Evolutionary conservation across 2,888 invertebrate genomes (phyloP).

Genomic region (Phasia obesa): DNA sequence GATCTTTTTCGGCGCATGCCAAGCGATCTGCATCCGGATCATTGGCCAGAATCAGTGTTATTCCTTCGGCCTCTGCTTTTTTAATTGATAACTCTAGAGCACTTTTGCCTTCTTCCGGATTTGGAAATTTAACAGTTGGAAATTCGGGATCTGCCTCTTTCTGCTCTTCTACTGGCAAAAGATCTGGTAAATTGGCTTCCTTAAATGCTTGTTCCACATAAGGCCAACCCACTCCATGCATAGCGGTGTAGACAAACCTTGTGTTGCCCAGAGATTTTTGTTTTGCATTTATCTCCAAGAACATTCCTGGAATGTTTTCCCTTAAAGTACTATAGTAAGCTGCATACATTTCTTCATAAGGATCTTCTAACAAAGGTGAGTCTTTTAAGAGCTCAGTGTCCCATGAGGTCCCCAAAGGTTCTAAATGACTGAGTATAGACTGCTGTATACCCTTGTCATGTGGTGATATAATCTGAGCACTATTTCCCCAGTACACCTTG

Average conservation of each 20-base stretch:
- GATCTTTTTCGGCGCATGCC: slow-evolving; percentile 93
- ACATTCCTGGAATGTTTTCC: slow-evolving; percentile 83
- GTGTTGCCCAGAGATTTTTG: slow-evolving; percentile 81
- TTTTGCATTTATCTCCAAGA: slow-evolving; percentile 84
- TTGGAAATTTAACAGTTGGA: slow-evolving; percentile 97
- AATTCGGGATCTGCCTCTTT: slow-evolving; percentile 97
- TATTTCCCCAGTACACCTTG: slow-evolving; percentile 98
- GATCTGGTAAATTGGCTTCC: slow-evolving; percentile 86
- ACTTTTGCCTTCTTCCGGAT: slow-evolving; percentile 97
- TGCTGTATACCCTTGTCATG: slow-evolving; percentile 94
- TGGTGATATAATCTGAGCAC: slow-evolving; percentile 96
- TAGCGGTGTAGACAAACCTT: slow-evolving; percentile 94
- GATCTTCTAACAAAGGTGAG: slow-evolving; percentile 86
- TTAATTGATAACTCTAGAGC: slow-evolving; percentile 89
- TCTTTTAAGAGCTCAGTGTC: slow-evolving; percentile 85
- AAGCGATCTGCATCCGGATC: slow-evolving; percentile 99
- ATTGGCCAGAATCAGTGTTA: slow-evolving; percentile 94
- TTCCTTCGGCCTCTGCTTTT: slow-evolving; percentile 88
- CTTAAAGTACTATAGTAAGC: slow-evolving; percentile 87
- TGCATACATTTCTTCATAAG: slow-evolving; percentile 86
- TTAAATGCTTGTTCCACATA: slow-evolving; percentile 90
- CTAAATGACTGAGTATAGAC: slow-evolving; percentile 89
- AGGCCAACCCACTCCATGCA: slow-evolving; percentile 98
- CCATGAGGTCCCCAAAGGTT: slow-evolving; percentile 92
- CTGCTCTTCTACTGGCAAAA: slow-evolving; percentile 85